Base-by-base conservation (phyloP, 2,888 invertebrate genomes). In the Liodrosophila aerea region DNA sequence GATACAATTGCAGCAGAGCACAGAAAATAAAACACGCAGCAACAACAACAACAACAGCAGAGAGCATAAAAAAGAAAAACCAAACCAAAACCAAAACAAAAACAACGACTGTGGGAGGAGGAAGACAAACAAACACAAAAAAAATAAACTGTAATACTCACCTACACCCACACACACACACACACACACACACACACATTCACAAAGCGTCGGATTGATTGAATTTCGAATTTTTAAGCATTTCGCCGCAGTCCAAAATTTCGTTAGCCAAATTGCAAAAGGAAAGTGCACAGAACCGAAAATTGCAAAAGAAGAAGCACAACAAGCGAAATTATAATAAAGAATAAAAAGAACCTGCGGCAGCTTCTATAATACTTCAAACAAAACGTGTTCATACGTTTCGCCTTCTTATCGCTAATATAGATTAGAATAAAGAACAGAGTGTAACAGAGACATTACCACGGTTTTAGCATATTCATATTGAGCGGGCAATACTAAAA, bases 161-260 rank as follows among this genome's bases (percentile, higher is more conserved):
- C 7, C 11, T 16, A 52, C 15, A 44, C 22, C 34, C 33, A 7
- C 18, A 51, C 30, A 51, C 34, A 39, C 30, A 59, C 54, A 81
- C 80, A 77, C 33, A 11, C 33, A 5, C 33, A 27, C 33, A 34
- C 22, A 7, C 27, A 52, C 22, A 45, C 36, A 33, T 22, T 61
- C 56, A 82, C 77, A 78, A 80, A 78, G 84, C 77, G 60, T 65
- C 40, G 66, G 81, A 78, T 78, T 78, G 77, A 78, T 78, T 78
- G 77, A 83, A 83, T 83, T 83, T 57, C 71, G 77, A 78, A 78
- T 81, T 78, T 78, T 80, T 81, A 83, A 83, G 74, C 77, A 78
- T 73, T 76, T 83, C 56, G 81, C 84, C 77, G 68, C 65, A 80
- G 71, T 73, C 52, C 56, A 73, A 83, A 73, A 83, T 69, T 80